Conservation (phyloP, 2,888 invertebrate species). For the Patella ulyssiponensis region DNA sequence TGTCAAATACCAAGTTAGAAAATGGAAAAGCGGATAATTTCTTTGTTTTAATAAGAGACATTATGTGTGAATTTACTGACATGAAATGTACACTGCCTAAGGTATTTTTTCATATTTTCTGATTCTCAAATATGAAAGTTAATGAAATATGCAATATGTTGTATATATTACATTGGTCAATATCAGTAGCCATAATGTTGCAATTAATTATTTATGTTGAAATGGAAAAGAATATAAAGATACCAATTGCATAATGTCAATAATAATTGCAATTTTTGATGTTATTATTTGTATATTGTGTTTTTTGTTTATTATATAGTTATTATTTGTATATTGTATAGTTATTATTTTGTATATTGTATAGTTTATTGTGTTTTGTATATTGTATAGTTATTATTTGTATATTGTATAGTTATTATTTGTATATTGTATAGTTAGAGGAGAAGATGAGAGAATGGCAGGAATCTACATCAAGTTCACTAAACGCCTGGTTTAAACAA, state of each 20-base stretch:
- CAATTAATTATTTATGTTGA: too few species aligned
- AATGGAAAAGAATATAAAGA: too few species aligned
- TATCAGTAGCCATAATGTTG: too few species aligned
- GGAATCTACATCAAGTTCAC: conserved; percentile 64
- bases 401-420: background rate
- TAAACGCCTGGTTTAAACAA: conserved; percentile 69
- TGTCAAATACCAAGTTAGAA: conserved; percentile 31
- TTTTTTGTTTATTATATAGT: background rate
- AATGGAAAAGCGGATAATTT: conserved; percentile 76
- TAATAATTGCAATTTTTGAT: background rate
- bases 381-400: background rate
- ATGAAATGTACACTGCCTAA: conserved; percentile 83
- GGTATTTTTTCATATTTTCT: conserved; percentile 45
- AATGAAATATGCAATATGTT: too few species aligned
- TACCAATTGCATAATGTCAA: background rate
- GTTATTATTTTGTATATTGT: too few species aligned
- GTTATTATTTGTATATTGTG: background rate
- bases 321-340: too few species aligned
- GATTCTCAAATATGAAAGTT: too few species aligned
- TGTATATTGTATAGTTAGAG: conserved; percentile 77
- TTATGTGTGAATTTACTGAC: conserved; percentile 83
- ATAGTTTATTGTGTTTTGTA: background rate
- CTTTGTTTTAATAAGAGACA: conserved; percentile 88
- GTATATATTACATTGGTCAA: too few species aligned
- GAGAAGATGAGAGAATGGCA: conserved; percentile 72